Evolutionary conservation across 64 coral and sea anemone genomes (phyloP).

Genomic region (Actinia tenebrosa): DNA sequence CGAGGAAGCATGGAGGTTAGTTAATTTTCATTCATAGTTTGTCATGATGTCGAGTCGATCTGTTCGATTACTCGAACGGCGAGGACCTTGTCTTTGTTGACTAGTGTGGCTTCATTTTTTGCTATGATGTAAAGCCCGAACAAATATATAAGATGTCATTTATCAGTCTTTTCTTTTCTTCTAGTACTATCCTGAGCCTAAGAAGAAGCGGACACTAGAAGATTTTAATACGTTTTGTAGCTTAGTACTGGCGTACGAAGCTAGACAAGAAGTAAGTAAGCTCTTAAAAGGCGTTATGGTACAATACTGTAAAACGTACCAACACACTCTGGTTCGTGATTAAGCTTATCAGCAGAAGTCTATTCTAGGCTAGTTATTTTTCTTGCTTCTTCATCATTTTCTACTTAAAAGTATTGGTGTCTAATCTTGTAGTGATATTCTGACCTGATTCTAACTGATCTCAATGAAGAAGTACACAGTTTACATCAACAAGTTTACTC

Average conservation of each 20-base stretch:
- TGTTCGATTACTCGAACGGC: constrained; percentile 6
- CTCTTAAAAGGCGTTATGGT: background rate
- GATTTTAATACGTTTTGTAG: constrained; percentile 99
- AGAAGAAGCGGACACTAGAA: constrained; percentile 86
- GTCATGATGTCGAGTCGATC: constrained; percentile 10
- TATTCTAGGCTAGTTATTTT: background rate
- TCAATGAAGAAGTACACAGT: background rate
- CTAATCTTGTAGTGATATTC: background rate
- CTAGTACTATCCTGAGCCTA: constrained; percentile 77
- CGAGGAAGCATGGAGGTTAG: constrained; percentile 36
- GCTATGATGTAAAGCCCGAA: background rate
- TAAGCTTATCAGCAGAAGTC: background rate
- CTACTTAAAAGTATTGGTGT: background rate
- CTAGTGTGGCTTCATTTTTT: background rate
- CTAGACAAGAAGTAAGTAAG: constrained; percentile 82
- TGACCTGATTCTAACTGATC: background rate
- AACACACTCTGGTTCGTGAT: background rate
- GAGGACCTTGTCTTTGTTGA: constrained; percentile 4
- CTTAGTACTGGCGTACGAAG: constrained; percentile 97
- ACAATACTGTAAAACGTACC: background rate
- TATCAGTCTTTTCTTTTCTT: constrained; percentile 2
- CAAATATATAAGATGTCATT: background rate
- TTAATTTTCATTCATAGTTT: constrained; percentile 17
- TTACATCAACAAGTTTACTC: background rate
- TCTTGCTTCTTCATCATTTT: background rate